Base-by-base conservation (phyloP, 2,888 invertebrate genomes). In the Tricholauxania praeusta region DNA sequence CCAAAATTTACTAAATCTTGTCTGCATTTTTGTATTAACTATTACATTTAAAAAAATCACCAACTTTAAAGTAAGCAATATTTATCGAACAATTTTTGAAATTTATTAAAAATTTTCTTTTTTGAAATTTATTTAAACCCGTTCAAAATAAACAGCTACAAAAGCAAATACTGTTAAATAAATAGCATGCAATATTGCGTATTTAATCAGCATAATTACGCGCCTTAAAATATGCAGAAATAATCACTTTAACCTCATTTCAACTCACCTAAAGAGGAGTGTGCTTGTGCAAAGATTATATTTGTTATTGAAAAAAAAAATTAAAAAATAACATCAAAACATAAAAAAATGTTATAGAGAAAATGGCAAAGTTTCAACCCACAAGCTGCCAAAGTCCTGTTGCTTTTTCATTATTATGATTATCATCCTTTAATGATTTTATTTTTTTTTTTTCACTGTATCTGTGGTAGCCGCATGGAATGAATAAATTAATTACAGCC, bases 181-280 rank as follows among this genome's bases (percentile, higher is more conserved):
- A 17, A n/a, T 17, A 47, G 63, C 48, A 17, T n/a, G 32, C 28
- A 28, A 19, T n/a, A 52, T 22, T 3, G n/a, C n/a, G 22, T 19
- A 52, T 65, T 51, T 65, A 65, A 65, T 65, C 52, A 65, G 10
- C 65, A 52, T 65, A 65, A 65, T 52, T 32, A 65, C 32, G 28
- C 65, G 65, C 52, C 65, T 65, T 65, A 52, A 51, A 65, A 65
- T 22, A 51, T 52, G 32, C 52, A 28, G n/a, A 28, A 65, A 28
- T 28, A 32, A 39, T 39, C 39, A 39, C 39, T 10, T 39, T 39
- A 39, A 39, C 39, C 39, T 39, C 39, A 10, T 39, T 39, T 39
- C 39, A 39, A 10, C 10, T 39, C 39, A 39, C 1, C 39, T 39
- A 39, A 39, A 10, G 39, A 10, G 39, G 10, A 39, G 7, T 10